Percentiles rank a stretch among this genome's conserved stretches.
Conservation (phyloP, 1,140 invertebrate species). For the Ceratina australensis region DNA sequence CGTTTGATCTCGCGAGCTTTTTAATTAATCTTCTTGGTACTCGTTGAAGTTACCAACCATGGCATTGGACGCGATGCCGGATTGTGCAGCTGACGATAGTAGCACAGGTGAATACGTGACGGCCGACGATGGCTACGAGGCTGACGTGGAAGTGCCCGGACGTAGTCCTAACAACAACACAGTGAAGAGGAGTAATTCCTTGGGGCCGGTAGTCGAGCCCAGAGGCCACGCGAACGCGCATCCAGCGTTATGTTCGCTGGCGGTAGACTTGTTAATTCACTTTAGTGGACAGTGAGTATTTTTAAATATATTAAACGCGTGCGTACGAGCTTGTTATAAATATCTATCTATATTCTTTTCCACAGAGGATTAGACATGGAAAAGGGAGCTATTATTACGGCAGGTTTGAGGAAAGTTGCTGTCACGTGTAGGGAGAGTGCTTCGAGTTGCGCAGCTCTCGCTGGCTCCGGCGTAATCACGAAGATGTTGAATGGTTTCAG, state of each 20-base stretch:
- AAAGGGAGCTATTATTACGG: slow-evolving; percentile 66
- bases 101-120: slow-evolving; percentile 78
- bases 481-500: slow-evolving; percentile 76
- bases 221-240: slow-evolving; percentile 77
- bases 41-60: slow-evolving; percentile 71
- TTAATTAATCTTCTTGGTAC: neutral
- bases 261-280: slow-evolving; percentile 82
- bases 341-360: slow-evolving; percentile 1
- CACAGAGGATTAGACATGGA: slow-evolving; percentile 72
- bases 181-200: slow-evolving; percentile 62
- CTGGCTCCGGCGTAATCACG: slow-evolving; percentile 73
- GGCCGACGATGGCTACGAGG: slow-evolving; percentile 84
- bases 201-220: slow-evolving; percentile 62
- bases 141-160: slow-evolving; percentile 78
- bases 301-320: neutral
- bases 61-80: slow-evolving; percentile 77
- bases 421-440: slow-evolving; percentile 77
- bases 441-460: slow-evolving; percentile 76
- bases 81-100: slow-evolving; percentile 79
- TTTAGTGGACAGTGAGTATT: slow-evolving; percentile 80
- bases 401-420: slow-evolving; percentile 72
- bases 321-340: neutral
- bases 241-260: slow-evolving; percentile 82
- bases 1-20: neutral
- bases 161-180: slow-evolving; percentile 53